These are phyloP conservation scores for Drosophila serrata DNA, from an alignment of 1,140 invertebrate species.

Conservation along the genomic window DNA sequence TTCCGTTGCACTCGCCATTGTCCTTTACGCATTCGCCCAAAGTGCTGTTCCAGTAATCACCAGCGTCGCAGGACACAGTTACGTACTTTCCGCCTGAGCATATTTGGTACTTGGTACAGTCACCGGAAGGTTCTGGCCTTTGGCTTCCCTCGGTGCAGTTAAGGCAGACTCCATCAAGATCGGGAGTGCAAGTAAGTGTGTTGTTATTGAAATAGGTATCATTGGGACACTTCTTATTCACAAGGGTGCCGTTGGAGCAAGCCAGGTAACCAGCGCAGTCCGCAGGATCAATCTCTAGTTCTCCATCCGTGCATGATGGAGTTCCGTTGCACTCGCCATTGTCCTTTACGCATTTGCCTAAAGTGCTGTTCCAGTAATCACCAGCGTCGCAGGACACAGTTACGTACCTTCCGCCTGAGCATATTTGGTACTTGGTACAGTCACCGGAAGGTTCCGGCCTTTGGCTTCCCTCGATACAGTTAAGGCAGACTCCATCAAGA, in stretches of 20 bases:
- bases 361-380: slow-evolving; percentile 10
- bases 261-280: slow-evolving; percentile 30
- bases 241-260: slow-evolving; percentile 17
- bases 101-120: slow-evolving; percentile 42
- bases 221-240: slow-evolving; percentile 3
- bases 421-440: slow-evolving; percentile 42
- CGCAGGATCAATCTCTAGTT: neutral
- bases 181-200: neutral
- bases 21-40: neutral
- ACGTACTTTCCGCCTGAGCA: slow-evolving; percentile 36
- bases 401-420: slow-evolving; percentile 25
- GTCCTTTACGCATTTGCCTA: neutral
- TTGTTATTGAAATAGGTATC: slow-evolving; percentile 7
- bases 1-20: slow-evolving; percentile 37
- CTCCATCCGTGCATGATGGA: slow-evolving; percentile 12
- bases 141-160: slow-evolving; percentile 33
- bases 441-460: slow-evolving; percentile 1
- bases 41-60: slow-evolving; percentile 19
- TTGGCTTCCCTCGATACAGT: slow-evolving; percentile 30
- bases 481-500: slow-evolving; percentile 13
- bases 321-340: slow-evolving; percentile 37
- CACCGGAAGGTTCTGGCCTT: neutral
- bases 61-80: neutral
- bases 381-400: slow-evolving; percentile 10
- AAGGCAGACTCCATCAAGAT: slow-evolving; percentile 20